Base-by-base conservation (phyloP, 2,888 invertebrate species). In the Rotaria socialis region DNA sequence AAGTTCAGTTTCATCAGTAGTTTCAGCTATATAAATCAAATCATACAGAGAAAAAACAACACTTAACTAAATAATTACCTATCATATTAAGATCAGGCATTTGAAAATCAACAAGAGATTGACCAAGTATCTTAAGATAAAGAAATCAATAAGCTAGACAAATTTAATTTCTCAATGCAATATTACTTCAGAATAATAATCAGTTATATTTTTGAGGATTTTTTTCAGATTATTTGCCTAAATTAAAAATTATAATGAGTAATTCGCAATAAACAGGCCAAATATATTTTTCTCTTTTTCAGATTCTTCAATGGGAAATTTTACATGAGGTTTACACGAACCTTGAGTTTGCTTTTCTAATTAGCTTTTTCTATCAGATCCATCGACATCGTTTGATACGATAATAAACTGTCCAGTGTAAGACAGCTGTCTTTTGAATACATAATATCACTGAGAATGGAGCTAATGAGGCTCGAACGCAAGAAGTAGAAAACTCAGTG, bases 51-150 rank as follows among this genome's bases (percentile, higher is more conserved):
- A 35, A 27, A 27, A 67, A 16, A 11, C 16, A 35, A 27, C 0
- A 3, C 0, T 67, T 19, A 7, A 27, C 0, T 19, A 16, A 35
- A 5, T 35, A 35, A 19, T 89, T 88, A 91, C 91, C 92, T 86
- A 92, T 91, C 90, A 94, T 94, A 89, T 93, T 93, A 85, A 96
- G 94, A 93, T 97, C 96, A 11, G 96, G 96, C 89, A 94, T 94
- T 55, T 94, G 93, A 90, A 95, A 94, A 89, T 95, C 95, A 86
- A 94, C 93, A 58, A 96, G 92, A 89, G 94, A 95, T 90, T 95
- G 94, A 90, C 94, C 95, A 87, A 96, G 92, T 86, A 94, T 94
- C 91, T 91, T 8, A 27, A 5, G 35, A 67, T 27, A 16, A 27
- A n/a, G n/a, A 24, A 6, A 58, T n/a, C 87, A 3, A 89, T 86